Percentiles rank a stretch among this genome's conserved stretches.
phyloP scores from a whole-genome alignment of 2,888 invertebrate species.

The Dioctria rufipes region DNA sequence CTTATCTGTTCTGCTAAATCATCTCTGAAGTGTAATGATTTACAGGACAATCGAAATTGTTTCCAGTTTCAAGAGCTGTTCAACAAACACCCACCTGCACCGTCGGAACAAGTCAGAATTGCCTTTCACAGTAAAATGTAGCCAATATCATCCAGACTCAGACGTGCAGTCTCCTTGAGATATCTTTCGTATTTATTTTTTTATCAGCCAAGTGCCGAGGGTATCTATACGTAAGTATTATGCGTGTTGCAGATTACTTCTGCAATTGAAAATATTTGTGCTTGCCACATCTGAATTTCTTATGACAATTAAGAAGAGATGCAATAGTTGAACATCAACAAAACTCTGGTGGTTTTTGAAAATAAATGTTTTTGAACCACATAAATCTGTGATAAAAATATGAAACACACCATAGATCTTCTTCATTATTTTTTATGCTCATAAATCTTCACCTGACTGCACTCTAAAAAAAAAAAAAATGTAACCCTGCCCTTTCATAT shows the following conservation, averaged over 20 bases:
- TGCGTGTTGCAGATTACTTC: no score
- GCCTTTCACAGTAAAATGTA: background rate
- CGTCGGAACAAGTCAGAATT: background rate
- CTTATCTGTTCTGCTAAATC: constrained; percentile 38
- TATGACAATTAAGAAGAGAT: no score
- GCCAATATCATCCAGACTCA: background rate
- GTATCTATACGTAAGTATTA: no score
- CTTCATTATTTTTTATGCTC: background rate
- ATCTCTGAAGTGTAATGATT: constrained; percentile 12
- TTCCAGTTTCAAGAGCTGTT: constrained; percentile 23
- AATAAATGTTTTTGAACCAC: background rate
- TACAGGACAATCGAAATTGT: constrained; percentile 38
- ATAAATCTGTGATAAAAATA: background rate
- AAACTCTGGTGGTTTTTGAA: background rate
- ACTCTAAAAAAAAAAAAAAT: no score
- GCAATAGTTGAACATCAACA: background rate
- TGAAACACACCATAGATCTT: background rate
- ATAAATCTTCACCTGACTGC: background rate
- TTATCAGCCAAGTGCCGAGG: no score
- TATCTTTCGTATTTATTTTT: background rate
- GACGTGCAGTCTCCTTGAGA: background rate
- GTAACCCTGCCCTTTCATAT: background rate
- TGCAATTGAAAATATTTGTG: no score
- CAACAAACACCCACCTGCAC: constrained; percentile 11
- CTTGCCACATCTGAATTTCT: no score